phyloP scores from a whole-genome alignment of 1,140 invertebrate species.

The Cherax quadricarinatus region DNA sequence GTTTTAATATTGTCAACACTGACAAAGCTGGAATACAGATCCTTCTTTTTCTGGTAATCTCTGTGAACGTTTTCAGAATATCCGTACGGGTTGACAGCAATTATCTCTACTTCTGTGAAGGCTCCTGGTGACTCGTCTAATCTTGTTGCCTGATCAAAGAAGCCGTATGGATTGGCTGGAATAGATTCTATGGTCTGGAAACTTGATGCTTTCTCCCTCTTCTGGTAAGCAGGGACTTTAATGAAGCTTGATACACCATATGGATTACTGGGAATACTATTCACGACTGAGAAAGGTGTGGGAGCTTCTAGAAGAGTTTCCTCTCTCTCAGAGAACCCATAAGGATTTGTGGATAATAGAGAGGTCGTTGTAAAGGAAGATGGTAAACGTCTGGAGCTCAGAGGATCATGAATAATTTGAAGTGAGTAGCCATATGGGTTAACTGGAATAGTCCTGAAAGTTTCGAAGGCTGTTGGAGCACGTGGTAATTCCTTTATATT shows the following conservation, averaged over 20 bases:
- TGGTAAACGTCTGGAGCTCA: background rate
- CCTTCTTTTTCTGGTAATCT: background rate
- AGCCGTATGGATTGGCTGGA: background rate
- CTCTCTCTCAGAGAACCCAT: slow-evolving; percentile 6
- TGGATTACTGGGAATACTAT: background rate
- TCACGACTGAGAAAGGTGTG: background rate
- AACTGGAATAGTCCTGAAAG: background rate
- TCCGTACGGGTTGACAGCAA: slow-evolving; percentile 29
- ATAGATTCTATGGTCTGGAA: background rate
- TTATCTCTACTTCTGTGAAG: background rate
- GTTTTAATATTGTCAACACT: background rate
- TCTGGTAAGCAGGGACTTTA: background rate
- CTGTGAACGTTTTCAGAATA: background rate
- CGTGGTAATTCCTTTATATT: background rate
- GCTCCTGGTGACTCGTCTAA: background rate
- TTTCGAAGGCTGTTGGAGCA: slow-evolving; percentile 1
- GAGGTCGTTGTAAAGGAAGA: background rate
- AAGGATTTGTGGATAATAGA: slow-evolving; percentile 7
- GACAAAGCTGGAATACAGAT: background rate
- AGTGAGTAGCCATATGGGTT: slow-evolving; percentile 33
- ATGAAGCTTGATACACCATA: slow-evolving; percentile 6
- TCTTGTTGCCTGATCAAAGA: background rate
- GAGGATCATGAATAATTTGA: background rate
- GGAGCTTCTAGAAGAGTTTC: background rate
- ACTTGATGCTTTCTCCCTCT: background rate